These are phyloP conservation scores for Brachymystax lenok DNA, from an alignment of 2,797 vertebrate genomes.

Conservation along the genomic window DNA sequence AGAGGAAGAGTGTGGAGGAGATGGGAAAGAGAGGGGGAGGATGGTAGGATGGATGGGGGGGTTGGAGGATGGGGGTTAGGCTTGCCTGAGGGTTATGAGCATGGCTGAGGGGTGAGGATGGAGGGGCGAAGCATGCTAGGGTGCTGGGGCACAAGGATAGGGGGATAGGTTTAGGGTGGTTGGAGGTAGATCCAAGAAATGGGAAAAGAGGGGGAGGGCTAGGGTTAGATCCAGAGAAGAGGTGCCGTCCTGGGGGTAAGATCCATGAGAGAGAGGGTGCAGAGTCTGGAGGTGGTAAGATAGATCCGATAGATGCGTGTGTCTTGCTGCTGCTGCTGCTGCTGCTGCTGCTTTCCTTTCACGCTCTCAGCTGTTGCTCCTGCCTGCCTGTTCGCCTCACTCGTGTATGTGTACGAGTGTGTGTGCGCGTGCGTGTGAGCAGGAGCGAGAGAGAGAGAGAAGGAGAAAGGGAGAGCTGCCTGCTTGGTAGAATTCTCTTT, in stretches of 20 bases:
- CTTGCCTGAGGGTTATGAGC: neutral
- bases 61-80: neutral
- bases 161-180: conserved; percentile 21
- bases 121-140: conserved; percentile 6
- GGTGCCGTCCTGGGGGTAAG: conserved; percentile 48
- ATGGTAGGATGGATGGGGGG: conserved; percentile 21
- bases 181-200: neutral
- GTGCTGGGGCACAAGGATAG: conserved; percentile 38
- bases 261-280: conserved; percentile 60
- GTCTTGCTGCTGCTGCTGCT: conserved; percentile 36
- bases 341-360: conserved; percentile 6
- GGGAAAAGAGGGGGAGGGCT: conserved; percentile 34
- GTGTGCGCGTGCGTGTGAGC: conserved; percentile 28
- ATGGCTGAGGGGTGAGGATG: neutral
- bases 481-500: conserved; percentile 93
- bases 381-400: conserved; percentile 57
- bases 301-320: conserved; percentile 41
- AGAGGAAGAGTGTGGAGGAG: conserved; percentile 12
- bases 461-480: conserved; percentile 81
- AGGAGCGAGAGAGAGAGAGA: conserved; percentile 8
- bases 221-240: conserved; percentile 70
- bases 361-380: conserved; percentile 76
- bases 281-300: conserved; percentile 15
- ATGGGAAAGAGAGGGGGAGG: conserved; percentile 24
- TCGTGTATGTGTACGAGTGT: conserved; percentile 25